Conservation (phyloP, 2,113 vertebrate genomes). For the Heterotis niloticus region DNA sequence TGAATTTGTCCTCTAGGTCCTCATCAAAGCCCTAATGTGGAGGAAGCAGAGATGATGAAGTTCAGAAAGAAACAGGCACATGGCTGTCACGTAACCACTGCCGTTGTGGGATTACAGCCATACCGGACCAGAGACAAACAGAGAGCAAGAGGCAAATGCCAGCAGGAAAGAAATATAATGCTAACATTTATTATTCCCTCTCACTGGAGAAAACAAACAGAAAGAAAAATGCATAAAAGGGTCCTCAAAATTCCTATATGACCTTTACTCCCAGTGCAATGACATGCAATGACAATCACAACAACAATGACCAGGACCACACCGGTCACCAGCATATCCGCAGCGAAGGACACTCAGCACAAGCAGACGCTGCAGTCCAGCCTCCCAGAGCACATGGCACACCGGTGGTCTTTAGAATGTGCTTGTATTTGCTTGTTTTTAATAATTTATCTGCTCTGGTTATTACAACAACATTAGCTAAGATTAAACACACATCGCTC, state of each 20-base stretch:
- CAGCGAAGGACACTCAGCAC: background rate
- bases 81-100: background rate
- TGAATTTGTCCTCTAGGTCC: constrained; percentile 9
- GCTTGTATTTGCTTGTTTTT: constrained; percentile 68
- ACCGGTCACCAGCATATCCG: too few relatives aligned
- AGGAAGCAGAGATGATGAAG: background rate
- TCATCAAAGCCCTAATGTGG: background rate
- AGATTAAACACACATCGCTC: constrained; percentile 71
- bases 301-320: too few relatives aligned
- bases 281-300: too few relatives aligned
- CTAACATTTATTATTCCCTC: background rate
- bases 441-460: constrained; percentile 69
- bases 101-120: background rate
- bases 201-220: background rate
- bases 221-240: background rate
- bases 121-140: background rate
- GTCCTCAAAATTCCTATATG: constrained; percentile 16
- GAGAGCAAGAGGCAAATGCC: background rate
- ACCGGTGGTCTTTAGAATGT: constrained; percentile 57
- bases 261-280: constrained; percentile 34
- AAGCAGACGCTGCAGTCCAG: background rate
- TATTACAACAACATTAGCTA: constrained; percentile 77
- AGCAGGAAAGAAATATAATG: constrained; percentile 11
- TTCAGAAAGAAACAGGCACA: background rate
- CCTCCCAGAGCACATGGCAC: constrained; percentile 21